Evolutionary conservation across 2,888 invertebrate genomes (phyloP).

Genomic region (Drosophila ezoana): DNA sequence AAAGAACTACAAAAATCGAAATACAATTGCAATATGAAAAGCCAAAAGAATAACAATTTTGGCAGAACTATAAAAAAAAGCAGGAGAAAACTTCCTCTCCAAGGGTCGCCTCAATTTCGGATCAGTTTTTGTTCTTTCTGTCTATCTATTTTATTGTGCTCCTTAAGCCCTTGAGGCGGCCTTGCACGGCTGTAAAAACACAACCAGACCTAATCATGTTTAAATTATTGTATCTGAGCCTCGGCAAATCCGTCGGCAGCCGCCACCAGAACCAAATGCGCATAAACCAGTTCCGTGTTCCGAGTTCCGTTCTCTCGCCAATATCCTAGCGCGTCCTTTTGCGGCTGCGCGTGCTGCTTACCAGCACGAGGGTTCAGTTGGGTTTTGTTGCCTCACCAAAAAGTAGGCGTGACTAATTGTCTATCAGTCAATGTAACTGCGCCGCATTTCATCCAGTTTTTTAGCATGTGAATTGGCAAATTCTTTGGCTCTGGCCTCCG

Average conservation of each 20-base stretch:
- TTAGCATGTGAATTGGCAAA: conserved; percentile 54
- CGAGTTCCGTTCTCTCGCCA: conserved; percentile 18
- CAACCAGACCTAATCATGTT: conserved; percentile 84
- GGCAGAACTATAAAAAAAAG: conserved; percentile 9
- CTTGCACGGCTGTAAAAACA: conserved; percentile 84
- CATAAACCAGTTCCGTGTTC: conserved; percentile 77
- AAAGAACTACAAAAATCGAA: conserved; percentile 28
- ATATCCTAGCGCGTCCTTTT: conserved; percentile 30
- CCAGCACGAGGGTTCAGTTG: conserved; percentile 35
- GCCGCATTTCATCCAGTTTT: conserved; percentile 45
- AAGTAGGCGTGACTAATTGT: conserved; percentile 82
- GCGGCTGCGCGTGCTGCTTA: conserved; percentile 72
- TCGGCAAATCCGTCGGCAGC: conserved; percentile 53
- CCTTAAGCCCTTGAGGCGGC: conserved; percentile 77
- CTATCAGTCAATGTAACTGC: conserved; percentile 80
- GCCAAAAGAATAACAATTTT: conserved; percentile 71
- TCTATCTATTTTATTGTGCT: conserved; percentile 56
- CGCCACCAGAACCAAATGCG: conserved; percentile 73
- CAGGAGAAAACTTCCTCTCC: conserved; percentile 10
- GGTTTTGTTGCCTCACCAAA: conserved; percentile 40
- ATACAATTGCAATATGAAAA: conserved; percentile 72
- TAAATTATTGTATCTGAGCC: conserved; percentile 83
- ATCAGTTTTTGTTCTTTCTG: conserved; percentile 61
- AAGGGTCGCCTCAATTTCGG: conserved; percentile 33
- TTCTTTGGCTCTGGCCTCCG: conserved; percentile 16